Base-by-base conservation (phyloP, 1,140 invertebrate species). In the Meteorus sp. region DNA sequence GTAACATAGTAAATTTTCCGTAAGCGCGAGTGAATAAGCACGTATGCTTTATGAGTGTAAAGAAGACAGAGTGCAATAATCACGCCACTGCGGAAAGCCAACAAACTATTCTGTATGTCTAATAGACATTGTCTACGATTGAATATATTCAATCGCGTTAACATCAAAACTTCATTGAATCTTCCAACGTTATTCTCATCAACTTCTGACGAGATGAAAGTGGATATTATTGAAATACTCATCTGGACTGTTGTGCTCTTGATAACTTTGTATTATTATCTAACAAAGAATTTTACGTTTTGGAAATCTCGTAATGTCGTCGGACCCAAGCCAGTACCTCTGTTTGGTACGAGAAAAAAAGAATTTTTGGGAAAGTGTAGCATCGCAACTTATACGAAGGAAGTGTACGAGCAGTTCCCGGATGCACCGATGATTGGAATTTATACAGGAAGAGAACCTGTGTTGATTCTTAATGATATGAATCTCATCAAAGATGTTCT, bases 401-500 rank as follows among this genome's bases (percentile, higher is more conserved):
- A 17, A 9, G 9, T 51, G 9, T 62, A 59, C 27, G 13, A 51
- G 2, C 11, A 48, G 9, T 56, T 41, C 27, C 27, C 8, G 1
- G 13, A 59, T 41, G 56, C 59, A 23, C 44, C 52, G 5, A 20
- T 56, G 13, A 13, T 54, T 15, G 61, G 61, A 43, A 35, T 62
- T 3, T 62, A 37, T 51, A 35, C 48, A 3, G 61, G 75, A 13
- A 60, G 63, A 9, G 68, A 48, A 2, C 79, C 81, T 0, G 27
- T 72, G 2, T 55, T 82, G 0, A 52, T 83, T 0, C 0, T 82
- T 0, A 65, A 62, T 13, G 82, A 84, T 61, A 72, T 74, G 0
- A 74, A 83, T 2, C 11, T 81, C 3, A 77, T 83, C 5, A 81
- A 78, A 41, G 61, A 74, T 1, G 60, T 85, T 2, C 25, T 83